Base-by-base conservation (phyloP, 2,888 invertebrate genomes). In the Caenorhabditis sp. region DNA sequence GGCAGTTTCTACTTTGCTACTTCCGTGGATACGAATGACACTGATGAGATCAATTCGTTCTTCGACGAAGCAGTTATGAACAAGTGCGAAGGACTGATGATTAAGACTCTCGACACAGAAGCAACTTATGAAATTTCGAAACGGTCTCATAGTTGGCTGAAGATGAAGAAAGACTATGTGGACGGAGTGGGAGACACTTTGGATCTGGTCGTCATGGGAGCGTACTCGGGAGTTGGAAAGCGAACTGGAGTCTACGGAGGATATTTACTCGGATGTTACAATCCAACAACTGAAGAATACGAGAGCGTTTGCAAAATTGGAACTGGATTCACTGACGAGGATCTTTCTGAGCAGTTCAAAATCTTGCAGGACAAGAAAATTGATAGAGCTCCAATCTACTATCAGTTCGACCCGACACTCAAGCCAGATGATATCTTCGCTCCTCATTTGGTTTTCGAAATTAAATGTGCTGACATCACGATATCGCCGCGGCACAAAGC, bases 81-180 rank as follows among this genome's bases (percentile, higher is more conserved):
- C 68, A 97, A 97, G 92, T 99, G 99, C 93, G 99, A 99, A 93
- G 99, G 99, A 0, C 94, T 99, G 72, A 99, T 99, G 98, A 96
- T 99, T 8, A 99, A 99, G 94, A 96, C 97, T 0, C 93, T 99
- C 64, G 94, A 95, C 87, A 95, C 95, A 35, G 95, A 96, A 89
- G 96, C 98, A 0, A 95, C 96, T 0, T 99, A 99, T 93, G 98
- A 99, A 94, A 98, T 99, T 88, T 98, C 98, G 0, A 96, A 97
- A 88, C 93, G 99, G 47, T 96, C 96, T 0, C 94, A 95, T 85
- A 97, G 97, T 92, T 98, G 97, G 97, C 93, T 97, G 44, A 97
- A 97, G 68, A 77, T 90, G 69, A 90, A 90, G 79, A 91, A 90
- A 62, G 99, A 99, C 93, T 99, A 99, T 93, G 93, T 99, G 85